Conservation (phyloP, 2,888 invertebrate species). For the Leptothorax acervorum region DNA sequence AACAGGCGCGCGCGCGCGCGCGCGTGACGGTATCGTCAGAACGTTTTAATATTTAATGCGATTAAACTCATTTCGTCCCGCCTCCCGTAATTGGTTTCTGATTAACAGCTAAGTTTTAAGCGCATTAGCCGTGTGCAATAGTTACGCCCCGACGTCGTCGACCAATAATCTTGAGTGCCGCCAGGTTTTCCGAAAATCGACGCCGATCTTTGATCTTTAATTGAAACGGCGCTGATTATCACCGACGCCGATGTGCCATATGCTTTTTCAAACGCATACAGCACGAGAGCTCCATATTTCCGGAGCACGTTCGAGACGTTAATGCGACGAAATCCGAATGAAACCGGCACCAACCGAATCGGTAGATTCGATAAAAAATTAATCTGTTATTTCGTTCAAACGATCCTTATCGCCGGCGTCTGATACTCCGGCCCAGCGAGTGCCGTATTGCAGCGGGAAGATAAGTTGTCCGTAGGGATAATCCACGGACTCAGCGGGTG, state of each 20-base stretch:
- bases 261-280: too few relatives aligned
- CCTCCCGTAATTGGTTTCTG: constrained; percentile 84
- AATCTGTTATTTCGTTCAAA: constrained; percentile 55
- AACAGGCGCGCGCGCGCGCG: constrained; percentile 23
- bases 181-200: constrained; percentile 37
- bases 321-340: background rate
- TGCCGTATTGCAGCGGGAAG: constrained; percentile 65
- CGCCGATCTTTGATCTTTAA: background rate
- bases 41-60: constrained; percentile 84
- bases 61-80: constrained; percentile 83
- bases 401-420: constrained; percentile 46
- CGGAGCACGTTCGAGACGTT: background rate
- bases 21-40: constrained; percentile 71
- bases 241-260: background rate
- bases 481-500: constrained; percentile 84
- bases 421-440: constrained; percentile 53
- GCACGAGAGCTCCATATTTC: background rate
- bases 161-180: constrained; percentile 70
- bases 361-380: constrained; percentile 43
- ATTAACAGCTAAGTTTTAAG: constrained; percentile 82
- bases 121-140: constrained; percentile 70
- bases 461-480: constrained; percentile 78
- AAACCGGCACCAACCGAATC: background rate
- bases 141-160: constrained; percentile 62
- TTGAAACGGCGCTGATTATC: constrained; percentile 17